Evolutionary conservation across 1,140 invertebrate species (phyloP), one percentile per base, ranked within the genome.

Genomic region (Drosophila mayri): DNA sequence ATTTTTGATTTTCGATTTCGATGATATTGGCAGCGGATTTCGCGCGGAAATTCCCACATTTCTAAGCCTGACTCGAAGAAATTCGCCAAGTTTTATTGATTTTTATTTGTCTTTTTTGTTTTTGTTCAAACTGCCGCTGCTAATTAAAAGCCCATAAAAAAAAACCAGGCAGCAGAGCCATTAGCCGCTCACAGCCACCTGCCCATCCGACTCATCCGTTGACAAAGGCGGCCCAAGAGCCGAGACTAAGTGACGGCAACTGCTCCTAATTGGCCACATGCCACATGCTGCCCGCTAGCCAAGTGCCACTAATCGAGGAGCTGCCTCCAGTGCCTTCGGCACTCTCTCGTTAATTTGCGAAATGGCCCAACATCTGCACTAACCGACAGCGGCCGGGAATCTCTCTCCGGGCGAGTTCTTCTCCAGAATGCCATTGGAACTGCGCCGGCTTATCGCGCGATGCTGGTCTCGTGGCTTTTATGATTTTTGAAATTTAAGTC

Each of bases 401-500:
- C 32, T 54, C 32, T 55, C 32, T 38, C 40, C 14, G 30, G 8
- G 3, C 7, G 8, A 28, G 44, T 73, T 52, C 55, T 61, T 50
- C 8, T 22, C 14, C 18, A 68, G 57, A 65, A 65, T 62, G 12
- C 40, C 18, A 9, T 12, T 30, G 32, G 6, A 11, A 10, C 25
- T 30, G 63, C 49, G 57, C 22, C 28, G 52, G 43, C 50, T 77
- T 79, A 86, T 86, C 82, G 43, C 35, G 40, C 20, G 44, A 66
- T 60, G 64, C 79, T 79, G 70, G 73, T 71, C 79, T 82, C 70
- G 83, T 87, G 84, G 83, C 83, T 86, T 83, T 88, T 88, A 90
- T 88, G 73, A 88, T 90, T 88, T 90, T 90, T 79, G 37, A 85
- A 86, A 90, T 90, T 83, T 90, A 86, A 90, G 85, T 90, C 85